A percentile compares a stretch with the other conserved stretches of the same genome.
Evolutionary conservation across 2,113 vertebrate species (phyloP).

Genomic region (Colius striatus): DNA sequence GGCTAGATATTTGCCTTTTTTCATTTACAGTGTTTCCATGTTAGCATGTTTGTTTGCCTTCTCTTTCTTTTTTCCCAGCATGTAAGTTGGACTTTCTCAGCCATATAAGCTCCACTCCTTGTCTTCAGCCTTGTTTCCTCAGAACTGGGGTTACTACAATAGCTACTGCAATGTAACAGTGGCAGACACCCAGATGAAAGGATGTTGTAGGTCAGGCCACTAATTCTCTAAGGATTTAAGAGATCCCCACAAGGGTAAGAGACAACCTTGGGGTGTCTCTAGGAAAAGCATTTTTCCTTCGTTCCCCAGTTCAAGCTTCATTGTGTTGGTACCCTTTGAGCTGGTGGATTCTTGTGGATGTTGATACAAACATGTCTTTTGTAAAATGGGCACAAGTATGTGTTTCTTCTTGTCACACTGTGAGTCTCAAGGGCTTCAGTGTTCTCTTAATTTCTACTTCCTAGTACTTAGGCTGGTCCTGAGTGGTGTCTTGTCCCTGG

Average conservation of each 20-base stretch:
- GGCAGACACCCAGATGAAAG: background rate
- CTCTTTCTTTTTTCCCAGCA: too few species aligned
- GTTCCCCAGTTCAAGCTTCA: background rate
- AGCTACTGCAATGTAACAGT: background rate
- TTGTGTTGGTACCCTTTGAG: background rate
- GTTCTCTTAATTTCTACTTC: background rate
- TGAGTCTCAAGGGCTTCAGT: background rate
- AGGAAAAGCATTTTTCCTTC: background rate
- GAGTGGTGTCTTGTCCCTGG: background rate
- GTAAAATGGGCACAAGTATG: background rate
- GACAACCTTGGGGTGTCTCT: background rate
- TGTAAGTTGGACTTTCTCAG: background rate
- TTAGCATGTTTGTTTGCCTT: background rate
- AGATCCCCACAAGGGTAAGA: background rate
- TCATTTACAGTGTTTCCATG: background rate
- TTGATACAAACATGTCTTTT: background rate
- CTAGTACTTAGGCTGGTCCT: background rate
- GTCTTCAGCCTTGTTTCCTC: background rate
- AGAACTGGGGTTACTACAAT: background rate
- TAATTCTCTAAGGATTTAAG: background rate
- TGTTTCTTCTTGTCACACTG: background rate
- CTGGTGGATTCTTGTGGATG: background rate
- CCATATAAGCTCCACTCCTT: background rate
- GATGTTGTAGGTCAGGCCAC: background rate
- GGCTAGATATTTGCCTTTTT: background rate